These are phyloP conservation scores for rabbit (Oryctolagus cuniculus) DNA, from an alignment of 2,113 vertebrate species.

Conservation along the genomic window mOryCun1.1 NC_091432.1:86078001-86078500, in stretches of 20 bases:
- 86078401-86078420: neutral
- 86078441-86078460: neutral
- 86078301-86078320: too few species aligned
- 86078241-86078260: neutral
- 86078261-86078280: too few species aligned
- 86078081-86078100: conserved; percentile 37
- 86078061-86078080: neutral
- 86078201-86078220: neutral
- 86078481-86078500: conserved; percentile 16
- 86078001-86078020: neutral
- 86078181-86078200: conserved; percentile 6
- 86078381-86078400: conserved; percentile 8
- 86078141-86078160: neutral
- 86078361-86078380: neutral
- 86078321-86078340: too few species aligned
- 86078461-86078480: neutral
- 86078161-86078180: neutral
- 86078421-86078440: conserved; percentile 5
- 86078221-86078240: conserved; percentile 6
- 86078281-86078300: too few species aligned
- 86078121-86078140: neutral
- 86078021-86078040: neutral
- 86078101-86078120: conserved; percentile 22
- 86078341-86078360: conserved; percentile 20
- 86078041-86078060: conserved; percentile 16